Base-by-base conservation (phyloP, 2,797 vertebrate genomes). In the Ceryle rudis region DNA sequence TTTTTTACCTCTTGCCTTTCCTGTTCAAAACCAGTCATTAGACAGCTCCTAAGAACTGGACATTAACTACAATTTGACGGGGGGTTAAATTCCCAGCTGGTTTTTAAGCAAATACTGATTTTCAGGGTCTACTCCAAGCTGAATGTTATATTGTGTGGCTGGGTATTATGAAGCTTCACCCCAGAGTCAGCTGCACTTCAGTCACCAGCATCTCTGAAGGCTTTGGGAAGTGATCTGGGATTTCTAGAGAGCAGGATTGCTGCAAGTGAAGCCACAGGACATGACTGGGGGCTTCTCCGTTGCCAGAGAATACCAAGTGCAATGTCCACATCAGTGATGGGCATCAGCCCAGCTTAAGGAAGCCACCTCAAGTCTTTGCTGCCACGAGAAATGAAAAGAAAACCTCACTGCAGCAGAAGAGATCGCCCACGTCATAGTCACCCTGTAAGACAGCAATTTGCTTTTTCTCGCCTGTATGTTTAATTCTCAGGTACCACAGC, bases 131-230 rank as follows among this genome's bases (percentile, higher is more conserved):
- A 0, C 20, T 64, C 73, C 79, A 29, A 39, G 35, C 26, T n/a
- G 25, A 51, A 41, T 0, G 0, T 25, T 33, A 1, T 7, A 5
- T 7, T 3, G 3, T 31, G 10, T n/a, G 39, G 7, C 29, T 57
- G 58, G 21, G 25, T 33, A 8, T 17, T 28, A 39, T 0, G 5
- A 35, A 88, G 2, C 19, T 55, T 25, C 29, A 14, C 21, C 58
- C 46, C 0, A 2, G 28, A 60, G 23, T 7, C 1, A 0, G 44
- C 62, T 37, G 20, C 31, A 4, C 28, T 39, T 74, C 44, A 44
- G 39, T 16, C 54, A 46, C 49, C 51, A 37, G 33, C 35, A 61
- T 55, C 41, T 79, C 33, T 6, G 88, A 23, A 58, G 37, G 81
- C 28, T 89, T 70, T 33, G 52, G 62, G 78, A 86, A 72, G 39